phyloP scores from a whole-genome alignment of 2,797 vertebrate species.

The Galaxias olidus region DNA sequence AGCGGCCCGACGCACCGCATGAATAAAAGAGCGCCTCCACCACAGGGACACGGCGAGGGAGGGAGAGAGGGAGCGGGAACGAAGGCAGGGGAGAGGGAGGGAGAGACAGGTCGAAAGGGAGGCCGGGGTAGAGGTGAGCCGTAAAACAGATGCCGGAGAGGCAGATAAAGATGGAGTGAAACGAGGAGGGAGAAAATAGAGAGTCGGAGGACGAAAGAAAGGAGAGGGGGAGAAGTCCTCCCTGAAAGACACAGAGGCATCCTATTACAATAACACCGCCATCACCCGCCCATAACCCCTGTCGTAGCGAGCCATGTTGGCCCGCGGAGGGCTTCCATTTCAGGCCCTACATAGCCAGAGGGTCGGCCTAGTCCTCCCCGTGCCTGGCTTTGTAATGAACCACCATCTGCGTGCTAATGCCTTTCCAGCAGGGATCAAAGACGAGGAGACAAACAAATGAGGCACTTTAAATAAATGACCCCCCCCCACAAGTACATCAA shows the following conservation, averaged over 20 bases:
- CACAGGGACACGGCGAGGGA: neutral
- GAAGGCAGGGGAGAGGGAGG: conserved; percentile 29
- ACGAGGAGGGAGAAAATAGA: conserved; percentile 16
- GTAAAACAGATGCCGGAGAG: conserved; percentile 17
- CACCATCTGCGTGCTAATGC: conserved; percentile 6
- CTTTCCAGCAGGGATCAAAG: too few species aligned
- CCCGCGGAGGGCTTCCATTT: conserved; percentile 16
- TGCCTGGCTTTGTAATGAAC: neutral
- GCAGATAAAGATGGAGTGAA: neutral
- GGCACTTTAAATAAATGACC: too few species aligned
- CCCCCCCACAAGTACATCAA: neutral
- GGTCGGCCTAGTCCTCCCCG: neutral
- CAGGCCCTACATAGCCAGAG: neutral
- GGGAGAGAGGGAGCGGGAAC: conserved; percentile 22
- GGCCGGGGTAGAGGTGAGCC: neutral
- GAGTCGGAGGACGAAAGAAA: conserved; percentile 5
- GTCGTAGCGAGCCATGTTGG: conserved; percentile 12
- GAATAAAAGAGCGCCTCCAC: conserved; percentile 67
- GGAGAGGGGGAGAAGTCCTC: conserved; percentile 18
- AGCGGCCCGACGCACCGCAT: conserved; percentile 64
- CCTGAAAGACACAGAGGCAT: conserved; percentile 19
- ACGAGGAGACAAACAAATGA: too few species aligned
- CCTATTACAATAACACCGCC: conserved; percentile 11
- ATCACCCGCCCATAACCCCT: neutral
- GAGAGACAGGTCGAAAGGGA: conserved; percentile 20